These are phyloP conservation scores for Morus bassanus DNA, from an alignment of 2,797 vertebrate species.

Conservation along the genomic window DNA sequence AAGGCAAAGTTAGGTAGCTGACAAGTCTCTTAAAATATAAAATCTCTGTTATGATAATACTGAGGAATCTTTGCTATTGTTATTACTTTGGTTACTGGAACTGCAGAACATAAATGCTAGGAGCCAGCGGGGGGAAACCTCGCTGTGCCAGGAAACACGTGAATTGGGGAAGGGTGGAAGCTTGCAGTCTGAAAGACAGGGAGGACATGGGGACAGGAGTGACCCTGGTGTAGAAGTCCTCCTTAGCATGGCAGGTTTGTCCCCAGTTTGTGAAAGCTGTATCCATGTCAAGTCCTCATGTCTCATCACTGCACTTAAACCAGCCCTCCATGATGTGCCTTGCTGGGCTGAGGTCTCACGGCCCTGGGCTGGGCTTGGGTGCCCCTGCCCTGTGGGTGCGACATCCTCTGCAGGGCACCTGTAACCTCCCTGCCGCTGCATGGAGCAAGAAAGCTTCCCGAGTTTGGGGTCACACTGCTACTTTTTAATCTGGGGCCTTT, in stretches of 20 bases:
- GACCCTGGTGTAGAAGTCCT: no score
- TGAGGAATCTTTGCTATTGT: not conserved
- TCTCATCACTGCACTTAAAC: not conserved
- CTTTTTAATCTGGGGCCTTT: not conserved
- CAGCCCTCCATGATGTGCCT: not conserved
- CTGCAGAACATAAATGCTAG: not conserved
- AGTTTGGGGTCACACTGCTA: accelerated
- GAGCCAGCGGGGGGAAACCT: not conserved
- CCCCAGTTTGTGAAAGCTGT: not conserved
- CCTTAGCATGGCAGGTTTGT: not conserved
- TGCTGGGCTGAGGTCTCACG: not conserved
- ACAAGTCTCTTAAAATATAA: not conserved
- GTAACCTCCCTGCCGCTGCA: accelerated
- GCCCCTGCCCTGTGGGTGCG: not conserved
- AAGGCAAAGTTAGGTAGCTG: not conserved
- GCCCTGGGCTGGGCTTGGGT: not conserved
- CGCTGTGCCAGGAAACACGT: accelerated
- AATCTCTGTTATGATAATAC: not conserved
- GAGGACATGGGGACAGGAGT: not conserved
- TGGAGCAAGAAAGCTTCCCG: not conserved
- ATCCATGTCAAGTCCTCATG: not conserved
- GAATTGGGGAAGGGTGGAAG: accelerated
- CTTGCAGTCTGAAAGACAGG: not conserved
- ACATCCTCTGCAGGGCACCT: not conserved
- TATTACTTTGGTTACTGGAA: not conserved